phyloP scores from a whole-genome alignment of 2,797 vertebrate genomes.

The Erpetoichthys calabaricus region DNA sequence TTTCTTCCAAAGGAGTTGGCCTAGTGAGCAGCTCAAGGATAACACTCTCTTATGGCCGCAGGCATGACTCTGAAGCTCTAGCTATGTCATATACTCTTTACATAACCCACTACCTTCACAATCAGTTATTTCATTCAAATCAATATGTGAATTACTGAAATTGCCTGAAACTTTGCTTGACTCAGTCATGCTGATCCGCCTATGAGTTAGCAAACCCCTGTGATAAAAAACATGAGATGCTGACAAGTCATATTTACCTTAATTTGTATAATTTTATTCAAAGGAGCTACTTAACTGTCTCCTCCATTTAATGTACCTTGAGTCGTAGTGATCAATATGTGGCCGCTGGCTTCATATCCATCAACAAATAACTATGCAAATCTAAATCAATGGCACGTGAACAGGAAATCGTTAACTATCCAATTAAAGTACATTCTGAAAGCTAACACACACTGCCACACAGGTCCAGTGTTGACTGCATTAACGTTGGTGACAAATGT shows the following conservation, averaged over 20 bases:
- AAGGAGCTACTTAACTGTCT: constrained; percentile 11
- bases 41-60: too few relatives aligned
- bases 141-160: too few relatives aligned
- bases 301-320: constrained; percentile 16
- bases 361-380: constrained; percentile 60
- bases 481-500: constrained; percentile 18
- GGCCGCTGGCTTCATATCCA: constrained; percentile 41
- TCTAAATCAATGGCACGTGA: constrained; percentile 53
- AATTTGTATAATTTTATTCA: constrained; percentile 16
- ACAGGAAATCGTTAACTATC: constrained; percentile 48
- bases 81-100: too few relatives aligned
- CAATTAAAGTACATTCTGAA: constrained; percentile 45
- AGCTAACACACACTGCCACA: constrained; percentile 21
- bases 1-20: too few relatives aligned
- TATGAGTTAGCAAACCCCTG: too few relatives aligned
- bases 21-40: too few relatives aligned
- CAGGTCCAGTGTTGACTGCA: constrained; percentile 28
- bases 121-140: too few relatives aligned
- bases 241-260: constrained; percentile 2
- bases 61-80: too few relatives aligned
- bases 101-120: too few relatives aligned
- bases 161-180: too few relatives aligned
- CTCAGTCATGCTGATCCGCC: too few relatives aligned
- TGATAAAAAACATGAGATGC: not conserved
- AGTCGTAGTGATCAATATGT: constrained; percentile 34